Base-by-base conservation (phyloP, 1,140 invertebrate species). In the Aphaenogaster ashmeadi region DNA sequence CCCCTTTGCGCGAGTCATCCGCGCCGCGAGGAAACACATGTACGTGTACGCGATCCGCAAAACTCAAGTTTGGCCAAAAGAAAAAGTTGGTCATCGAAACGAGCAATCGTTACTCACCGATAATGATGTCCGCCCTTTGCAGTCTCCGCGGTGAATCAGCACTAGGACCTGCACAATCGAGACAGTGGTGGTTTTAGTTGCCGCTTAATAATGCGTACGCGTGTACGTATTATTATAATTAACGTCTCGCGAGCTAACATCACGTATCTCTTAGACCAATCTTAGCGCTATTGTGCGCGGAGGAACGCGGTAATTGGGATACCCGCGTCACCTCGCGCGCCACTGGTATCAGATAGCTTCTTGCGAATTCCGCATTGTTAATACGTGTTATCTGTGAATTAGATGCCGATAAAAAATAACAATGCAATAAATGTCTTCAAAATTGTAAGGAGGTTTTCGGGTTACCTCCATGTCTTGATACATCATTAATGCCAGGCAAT, bases 101-200 rank as follows among this genome's bases (percentile, higher is more conserved):
- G 44, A 36, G 9, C 78, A 84, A 75, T 56, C 41, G 69, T 88
- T 89, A 93, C 93, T 93, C 87, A 93, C 93, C 93, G 78, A 91
- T 93, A 93, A 93, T 92, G 92, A 88, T 92, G 92, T 86, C 78
- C 74, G 81, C 80, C 83, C 80, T 80, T 27, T 89, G 86, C 89
- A 91, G 72, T 87, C 88, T 91, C 87, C 87, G 86, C 81, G 88
- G 89, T 93, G 87, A 89, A 90, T 87, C 88, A 72, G 67, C 83
- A 84, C 66, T 72, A 41, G 90, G 88, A 74, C 92, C 93, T 92
- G 89, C 72, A 80, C 88, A 92, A 79, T 90, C 86, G 87, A 93
- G 78, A 91, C 47, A 88, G 33, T 11, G 36, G 7, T 78, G 77
- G 15, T 33, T 67, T 87, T 79, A 86, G 60, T 11, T 79, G 4